Evolutionary conservation across 2,888 invertebrate species (phyloP), one percentile per base, ranked within the genome.

Genomic region (Thera britannica): DNA sequence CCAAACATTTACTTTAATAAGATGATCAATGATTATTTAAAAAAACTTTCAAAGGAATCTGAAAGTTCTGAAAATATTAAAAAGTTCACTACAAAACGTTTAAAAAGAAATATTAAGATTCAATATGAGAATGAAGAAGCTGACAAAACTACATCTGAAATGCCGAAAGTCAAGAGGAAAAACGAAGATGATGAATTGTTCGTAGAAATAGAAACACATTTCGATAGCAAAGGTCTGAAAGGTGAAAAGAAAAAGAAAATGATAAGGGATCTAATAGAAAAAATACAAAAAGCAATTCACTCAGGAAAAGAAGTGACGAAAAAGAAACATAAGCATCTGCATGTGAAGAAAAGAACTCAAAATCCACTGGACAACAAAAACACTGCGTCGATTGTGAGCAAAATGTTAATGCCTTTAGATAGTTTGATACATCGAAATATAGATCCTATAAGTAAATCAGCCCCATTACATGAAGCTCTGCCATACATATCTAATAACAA

Each of bases 181-280:
- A 81, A 79, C 6, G 81, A 84, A 11, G 89, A 90, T 0, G 91
- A 92, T 62, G 90, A 93, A 68, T 68, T 93, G 1, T 91, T 83
- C 49, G 88, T 93, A 1, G 92, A 93, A 86, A 93, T 93, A 2
- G 91, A 93, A 86, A 92, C 93, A 4, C 92, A 92, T 76, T 89
- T 90, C 58, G 87, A 91, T 64, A 86, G 88, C 51, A 90, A 89
- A 78, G 89, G 90, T 0, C 68, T 84, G 59, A 88, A 87, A 77
- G 90, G 88, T 0, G 88, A 90, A 58, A 89, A 86, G 66, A 90
- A 89, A 75, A 89, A 89, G 68, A 89, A 90, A 70, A 64, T 92
- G 0, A 85, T 93, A 5, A 82, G 77, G 68, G 83, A 75, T 60
- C 75, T 93, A 0, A 86, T 93, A 51, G 80, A 88, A 3, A 93